Conservation (phyloP, 2,888 invertebrate genomes). For the Rutpela maculata region DNA sequence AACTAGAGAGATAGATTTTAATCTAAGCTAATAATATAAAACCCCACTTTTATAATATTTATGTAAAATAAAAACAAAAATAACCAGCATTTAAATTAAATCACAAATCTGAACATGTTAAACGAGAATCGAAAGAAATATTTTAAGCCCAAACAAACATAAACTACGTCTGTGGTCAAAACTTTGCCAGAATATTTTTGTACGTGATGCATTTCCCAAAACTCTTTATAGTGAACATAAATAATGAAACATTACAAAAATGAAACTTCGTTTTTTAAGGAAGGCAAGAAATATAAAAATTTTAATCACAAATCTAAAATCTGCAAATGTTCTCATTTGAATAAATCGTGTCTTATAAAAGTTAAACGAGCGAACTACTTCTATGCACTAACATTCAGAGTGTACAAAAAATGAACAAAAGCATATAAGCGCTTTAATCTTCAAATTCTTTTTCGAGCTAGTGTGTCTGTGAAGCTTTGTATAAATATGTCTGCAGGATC, state of each 20-base stretch:
- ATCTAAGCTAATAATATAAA: too few relatives aligned
- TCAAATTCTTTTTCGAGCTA: slow-evolving; percentile 63
- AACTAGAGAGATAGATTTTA: too few relatives aligned
- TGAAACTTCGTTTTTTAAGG: not conserved
- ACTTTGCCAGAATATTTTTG: too few relatives aligned
- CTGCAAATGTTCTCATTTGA: not conserved
- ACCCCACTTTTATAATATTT: too few relatives aligned
- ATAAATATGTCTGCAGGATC: slow-evolving; percentile 59
- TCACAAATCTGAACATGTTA: too few relatives aligned
- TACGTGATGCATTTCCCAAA: too few relatives aligned
- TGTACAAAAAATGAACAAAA: not conserved
- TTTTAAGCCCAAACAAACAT: too few relatives aligned
- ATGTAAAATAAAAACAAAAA: too few relatives aligned
- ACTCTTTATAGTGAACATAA: too few relatives aligned
- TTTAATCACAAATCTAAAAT: not conserved
- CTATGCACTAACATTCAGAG: slow-evolving; percentile 50
- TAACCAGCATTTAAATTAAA: too few relatives aligned
- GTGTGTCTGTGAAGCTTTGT: slow-evolving; percentile 63
- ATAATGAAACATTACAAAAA: not conserved
- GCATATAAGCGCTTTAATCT: slow-evolving; percentile 62
- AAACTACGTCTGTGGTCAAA: too few relatives aligned
- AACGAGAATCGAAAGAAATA: too few relatives aligned
- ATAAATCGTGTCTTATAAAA: not conserved
- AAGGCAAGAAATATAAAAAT: not conserved
- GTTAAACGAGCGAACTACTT: slow-evolving; percentile 45